phyloP scores from a whole-genome alignment of 1,140 invertebrate genomes.

The Pogonomyrmex californicus region DNA sequence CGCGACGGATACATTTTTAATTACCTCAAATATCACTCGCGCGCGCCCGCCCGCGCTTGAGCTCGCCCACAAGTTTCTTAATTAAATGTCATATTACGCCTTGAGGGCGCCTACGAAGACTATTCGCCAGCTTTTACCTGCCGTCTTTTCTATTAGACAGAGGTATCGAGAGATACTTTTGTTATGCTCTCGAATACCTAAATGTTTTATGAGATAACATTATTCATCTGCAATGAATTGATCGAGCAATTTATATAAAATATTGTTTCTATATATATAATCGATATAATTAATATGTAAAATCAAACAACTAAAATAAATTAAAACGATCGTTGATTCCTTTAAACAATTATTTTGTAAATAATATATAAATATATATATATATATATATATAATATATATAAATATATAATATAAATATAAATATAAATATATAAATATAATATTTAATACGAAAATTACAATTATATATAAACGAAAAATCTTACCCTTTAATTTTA shows the following conservation, averaged over 20 bases:
- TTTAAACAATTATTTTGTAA: background rate
- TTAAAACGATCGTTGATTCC: background rate
- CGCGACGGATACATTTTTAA: slow-evolving; percentile 87
- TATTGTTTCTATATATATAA: slow-evolving; percentile 4
- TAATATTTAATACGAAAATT: background rate
- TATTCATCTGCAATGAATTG: background rate
- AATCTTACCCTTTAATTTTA: background rate
- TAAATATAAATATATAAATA: no score
- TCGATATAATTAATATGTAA: background rate
- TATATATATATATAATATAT: no score
- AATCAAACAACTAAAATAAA: background rate
- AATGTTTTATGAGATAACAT: background rate
- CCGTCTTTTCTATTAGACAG: slow-evolving; percentile 13
- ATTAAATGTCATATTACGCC: slow-evolving; percentile 86
- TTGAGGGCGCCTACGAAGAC: slow-evolving; percentile 58
- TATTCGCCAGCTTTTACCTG: slow-evolving; percentile 32
- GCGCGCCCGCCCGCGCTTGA: slow-evolving; percentile 21
- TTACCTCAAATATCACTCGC: slow-evolving; percentile 86
- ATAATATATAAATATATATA: no score
- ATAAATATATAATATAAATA: no score
- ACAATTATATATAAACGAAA: background rate
- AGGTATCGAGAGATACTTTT: slow-evolving; percentile 19
- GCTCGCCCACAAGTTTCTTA: slow-evolving; percentile 81
- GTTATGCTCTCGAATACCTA: background rate
- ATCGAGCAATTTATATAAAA: background rate